Evolutionary conservation across 2,888 invertebrate species (phyloP).

Genomic region (Euspilapteryx auroguttella): DNA sequence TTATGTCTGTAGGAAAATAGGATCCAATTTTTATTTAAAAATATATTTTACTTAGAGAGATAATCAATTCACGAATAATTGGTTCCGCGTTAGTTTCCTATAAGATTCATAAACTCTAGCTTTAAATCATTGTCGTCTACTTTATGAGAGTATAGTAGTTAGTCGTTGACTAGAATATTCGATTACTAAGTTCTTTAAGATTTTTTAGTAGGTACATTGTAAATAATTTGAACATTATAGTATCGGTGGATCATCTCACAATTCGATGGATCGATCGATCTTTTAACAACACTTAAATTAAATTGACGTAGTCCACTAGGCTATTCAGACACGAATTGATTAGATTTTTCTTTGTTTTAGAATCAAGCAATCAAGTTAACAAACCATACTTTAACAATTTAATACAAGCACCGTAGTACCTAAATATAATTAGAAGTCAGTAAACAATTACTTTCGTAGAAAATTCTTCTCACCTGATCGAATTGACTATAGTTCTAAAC

Average conservation of each 20-base stretch:
- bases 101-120: no score
- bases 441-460: conserved; percentile 46
- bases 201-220: no score
- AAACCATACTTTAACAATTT: conserved; percentile 40
- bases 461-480: conserved; percentile 49
- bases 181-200: no score
- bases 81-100: conserved; percentile 20
- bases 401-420: conserved; percentile 48
- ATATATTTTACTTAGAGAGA: conserved; percentile 43
- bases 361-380: no score
- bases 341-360: no score
- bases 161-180: conserved; percentile 42
- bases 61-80: conserved; percentile 38
- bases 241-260: no score
- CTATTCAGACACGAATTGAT: conserved; percentile 18
- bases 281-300: neutral
- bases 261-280: neutral
- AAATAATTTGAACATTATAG: neutral
- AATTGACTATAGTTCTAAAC: conserved; percentile 57
- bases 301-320: conserved; percentile 4
- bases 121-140: no score
- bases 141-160: no score
- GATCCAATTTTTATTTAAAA: conserved; percentile 49
- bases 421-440: conserved; percentile 32
- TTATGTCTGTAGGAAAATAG: conserved; percentile 48